Conservation (phyloP, 2,113 vertebrate genomes). For the Ptyas mucosa region DNA sequence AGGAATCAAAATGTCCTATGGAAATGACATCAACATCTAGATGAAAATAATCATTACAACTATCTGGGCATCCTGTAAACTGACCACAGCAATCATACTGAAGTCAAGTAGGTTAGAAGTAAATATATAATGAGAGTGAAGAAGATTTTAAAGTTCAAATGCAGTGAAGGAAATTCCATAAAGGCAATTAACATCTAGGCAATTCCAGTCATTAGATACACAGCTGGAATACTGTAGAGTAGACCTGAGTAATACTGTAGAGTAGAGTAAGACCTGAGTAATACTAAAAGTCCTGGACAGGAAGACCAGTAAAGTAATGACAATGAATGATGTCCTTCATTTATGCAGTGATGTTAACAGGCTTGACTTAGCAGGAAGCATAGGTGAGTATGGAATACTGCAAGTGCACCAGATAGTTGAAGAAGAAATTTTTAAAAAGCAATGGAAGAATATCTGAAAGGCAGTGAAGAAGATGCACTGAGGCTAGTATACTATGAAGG, state of each 20-base stretch:
- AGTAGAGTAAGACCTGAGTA: not conserved
- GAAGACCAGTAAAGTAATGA: not conserved
- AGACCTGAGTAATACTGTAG: not conserved
- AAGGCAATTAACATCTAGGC: not conserved
- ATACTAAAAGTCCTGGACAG: not conserved
- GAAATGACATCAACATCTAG: not conserved
- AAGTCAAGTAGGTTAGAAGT: not conserved
- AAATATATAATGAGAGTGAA: not conserved
- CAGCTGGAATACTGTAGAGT: not conserved
- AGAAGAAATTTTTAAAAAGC: not conserved
- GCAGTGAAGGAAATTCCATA: not conserved
- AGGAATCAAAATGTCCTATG: not conserved
- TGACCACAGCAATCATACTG: not conserved
- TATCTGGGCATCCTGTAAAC: not conserved
- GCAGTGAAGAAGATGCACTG: not conserved
- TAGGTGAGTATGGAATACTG: not conserved
- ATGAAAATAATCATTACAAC: not conserved
- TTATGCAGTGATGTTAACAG: not conserved
- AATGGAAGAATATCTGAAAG: not conserved
- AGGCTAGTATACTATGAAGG: not conserved
- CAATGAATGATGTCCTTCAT: not conserved
- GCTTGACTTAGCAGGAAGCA: not conserved
- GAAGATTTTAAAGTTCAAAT: not conserved
- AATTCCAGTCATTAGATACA: not conserved
- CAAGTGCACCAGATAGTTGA: not conserved